Percentiles rank a stretch among this genome's conserved stretches.
phyloP scores from a whole-genome alignment of 2,888 invertebrate species.

The Agrotis puta region DNA sequence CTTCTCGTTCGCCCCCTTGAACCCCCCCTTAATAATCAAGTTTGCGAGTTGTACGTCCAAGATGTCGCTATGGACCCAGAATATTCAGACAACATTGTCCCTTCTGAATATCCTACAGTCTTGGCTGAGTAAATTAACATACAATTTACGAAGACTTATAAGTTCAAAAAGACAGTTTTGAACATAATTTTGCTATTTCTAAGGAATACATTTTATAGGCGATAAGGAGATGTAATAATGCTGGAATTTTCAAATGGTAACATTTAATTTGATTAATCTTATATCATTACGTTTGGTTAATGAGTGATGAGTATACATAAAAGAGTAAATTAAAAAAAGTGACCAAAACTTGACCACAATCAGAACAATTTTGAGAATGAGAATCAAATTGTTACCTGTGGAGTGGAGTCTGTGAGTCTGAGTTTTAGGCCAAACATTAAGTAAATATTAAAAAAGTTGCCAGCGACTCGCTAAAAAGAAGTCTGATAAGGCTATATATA shows the following conservation, averaged over 20 bases:
- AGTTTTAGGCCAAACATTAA: no score
- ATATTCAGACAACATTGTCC: conserved; percentile 80
- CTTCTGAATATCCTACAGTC: conserved; percentile 76
- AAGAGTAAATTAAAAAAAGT: no score
- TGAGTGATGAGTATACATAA: no score
- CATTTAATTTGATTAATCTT: no score
- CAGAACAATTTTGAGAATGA: no score
- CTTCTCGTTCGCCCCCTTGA: conserved; percentile 17
- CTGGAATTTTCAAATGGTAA: not conserved
- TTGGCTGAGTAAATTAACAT: conserved; percentile 83
- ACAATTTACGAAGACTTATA: conserved; percentile 76
- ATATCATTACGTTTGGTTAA: no score
- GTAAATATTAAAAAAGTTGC: no score
- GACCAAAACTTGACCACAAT: no score
- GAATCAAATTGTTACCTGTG: no score
- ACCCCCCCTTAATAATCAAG: conserved; percentile 83
- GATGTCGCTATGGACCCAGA: conserved; percentile 82
- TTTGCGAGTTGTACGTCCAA: conserved; percentile 81
- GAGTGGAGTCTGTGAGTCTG: no score
- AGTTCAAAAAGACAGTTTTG: conserved; percentile 65
- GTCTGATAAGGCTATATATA: no score
- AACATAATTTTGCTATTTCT: conserved; percentile 58
- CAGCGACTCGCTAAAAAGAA: no score
- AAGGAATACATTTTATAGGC: conserved; percentile 16
- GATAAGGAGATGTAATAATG: not conserved